Evolutionary conservation across 2,797 vertebrate genomes (phyloP).

Genomic region (Tokudaia muenninki): DNA sequence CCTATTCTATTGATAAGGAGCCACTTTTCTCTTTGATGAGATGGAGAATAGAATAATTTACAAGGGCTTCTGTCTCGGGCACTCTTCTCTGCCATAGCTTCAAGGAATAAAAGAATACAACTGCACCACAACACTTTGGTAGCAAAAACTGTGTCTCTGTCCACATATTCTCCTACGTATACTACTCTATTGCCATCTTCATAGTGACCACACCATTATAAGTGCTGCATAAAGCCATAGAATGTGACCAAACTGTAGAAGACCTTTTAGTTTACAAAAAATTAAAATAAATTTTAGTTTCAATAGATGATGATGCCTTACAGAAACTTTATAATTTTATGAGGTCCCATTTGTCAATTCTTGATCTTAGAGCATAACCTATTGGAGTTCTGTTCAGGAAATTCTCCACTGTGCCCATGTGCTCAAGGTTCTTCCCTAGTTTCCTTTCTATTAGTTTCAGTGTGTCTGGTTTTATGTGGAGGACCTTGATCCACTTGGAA

Average conservation of each 20-base stretch:
- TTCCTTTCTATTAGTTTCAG: too few species aligned
- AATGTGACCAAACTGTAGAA: neutral
- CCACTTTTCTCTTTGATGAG: neutral
- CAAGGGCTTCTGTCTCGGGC: neutral
- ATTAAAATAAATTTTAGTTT: neutral
- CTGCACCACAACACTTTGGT: neutral
- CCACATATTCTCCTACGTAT: slow-evolving; percentile 16
- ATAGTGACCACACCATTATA: neutral
- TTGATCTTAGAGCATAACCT: too few species aligned
- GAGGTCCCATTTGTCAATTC: too few species aligned
- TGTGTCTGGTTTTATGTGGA: too few species aligned
- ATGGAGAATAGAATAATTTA: neutral
- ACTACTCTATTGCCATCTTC: neutral
- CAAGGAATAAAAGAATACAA: neutral
- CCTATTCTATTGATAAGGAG: neutral
- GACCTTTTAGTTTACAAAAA: neutral
- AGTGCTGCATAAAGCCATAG: neutral
- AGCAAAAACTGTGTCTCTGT: neutral
- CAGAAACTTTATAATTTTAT: too few species aligned
- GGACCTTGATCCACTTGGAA: too few species aligned
- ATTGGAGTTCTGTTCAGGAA: too few species aligned
- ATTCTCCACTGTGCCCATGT: too few species aligned
- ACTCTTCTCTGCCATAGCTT: slow-evolving; percentile 37
- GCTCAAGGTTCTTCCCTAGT: too few species aligned
- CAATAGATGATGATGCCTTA: neutral